Evolutionary conservation across 2,888 invertebrate genomes (phyloP).

Genomic region (Serrognathus titanus): DNA sequence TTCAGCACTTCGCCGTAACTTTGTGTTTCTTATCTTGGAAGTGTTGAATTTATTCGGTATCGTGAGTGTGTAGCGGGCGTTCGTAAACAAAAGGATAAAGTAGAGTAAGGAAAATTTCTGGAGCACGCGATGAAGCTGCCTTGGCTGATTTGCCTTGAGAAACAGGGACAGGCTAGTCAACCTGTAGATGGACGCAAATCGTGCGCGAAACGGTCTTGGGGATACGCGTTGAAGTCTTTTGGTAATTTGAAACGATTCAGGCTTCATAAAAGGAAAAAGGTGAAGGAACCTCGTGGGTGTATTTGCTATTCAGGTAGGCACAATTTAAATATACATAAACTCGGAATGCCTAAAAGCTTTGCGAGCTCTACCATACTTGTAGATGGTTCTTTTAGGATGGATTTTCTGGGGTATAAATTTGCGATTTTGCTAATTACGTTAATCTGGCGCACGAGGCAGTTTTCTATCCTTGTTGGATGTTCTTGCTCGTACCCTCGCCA

Average conservation of each 20-base stretch:
- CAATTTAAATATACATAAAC: too few species aligned
- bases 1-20: background rate
- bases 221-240: slow-evolving; percentile 11
- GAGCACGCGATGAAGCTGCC: slow-evolving; percentile 33
- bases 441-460: slow-evolving; percentile 82
- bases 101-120: too few species aligned
- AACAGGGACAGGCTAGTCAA: slow-evolving; percentile 11
- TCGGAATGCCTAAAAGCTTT: slow-evolving; percentile 46
- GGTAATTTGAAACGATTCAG: slow-evolving; percentile 13
- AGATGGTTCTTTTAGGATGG: slow-evolving; percentile 31
- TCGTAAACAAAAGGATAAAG: too few species aligned
- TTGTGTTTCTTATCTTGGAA: too few species aligned
- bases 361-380: slow-evolving; percentile 42
- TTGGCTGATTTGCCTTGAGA: slow-evolving; percentile 34
- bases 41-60: too few species aligned
- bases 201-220: slow-evolving; percentile 14
- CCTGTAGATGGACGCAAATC: slow-evolving; percentile 5
- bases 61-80: too few species aligned
- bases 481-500: slow-evolving; percentile 62
- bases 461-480: slow-evolving; percentile 55
- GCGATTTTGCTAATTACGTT: slow-evolving; percentile 88
- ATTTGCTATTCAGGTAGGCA: background rate
- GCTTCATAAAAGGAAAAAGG: background rate
- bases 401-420: slow-evolving; percentile 47
- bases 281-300: background rate